Base-by-base conservation (phyloP, 2,888 invertebrate species). In the Drosophila seclusa region DNA sequence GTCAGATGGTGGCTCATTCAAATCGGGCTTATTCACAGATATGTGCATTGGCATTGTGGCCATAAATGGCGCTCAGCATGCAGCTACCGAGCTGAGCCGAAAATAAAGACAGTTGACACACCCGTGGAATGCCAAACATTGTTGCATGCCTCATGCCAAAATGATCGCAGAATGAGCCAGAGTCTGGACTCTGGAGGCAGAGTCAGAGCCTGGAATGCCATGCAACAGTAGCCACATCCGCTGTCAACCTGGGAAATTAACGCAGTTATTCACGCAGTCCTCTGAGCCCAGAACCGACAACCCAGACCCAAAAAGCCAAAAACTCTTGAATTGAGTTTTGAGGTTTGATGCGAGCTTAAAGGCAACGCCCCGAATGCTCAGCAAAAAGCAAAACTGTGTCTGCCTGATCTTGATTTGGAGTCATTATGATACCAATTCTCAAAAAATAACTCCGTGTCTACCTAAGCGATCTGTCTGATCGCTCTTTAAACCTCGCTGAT, bases 231-330 rank as follows among this genome's bases (percentile, higher is more conserved):
- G 90, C 89, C 82, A 86, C 83, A 87, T 86, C 80, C 83, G 89
- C 90, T 87, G 90, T 90, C 90, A 90, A 81, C 83, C 80, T 76
- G 75, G 76, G 64, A 86, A 86, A 90, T 87, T 79, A 88, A 88
- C 86, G 90, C 86, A 90, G 87, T 87, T 88, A 88, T 90, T 87
- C 83, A 89, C 74, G 69, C 90, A 85, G 74, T 53, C 49, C 57
- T 13, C 65, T 31, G n/a, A 31, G 24, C 29, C n/a, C 27, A 13
- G 27, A 13, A 53, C 24, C 34, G 38, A 59, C 32, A 16, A 21
- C 29, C 70, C 59, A 49, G 16, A 45, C 21, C 24, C 45, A 16
- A 45, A 45, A 21, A 31, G 18, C 53, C 32, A 21, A 31, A 29
- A 60, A 4, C 21, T 29, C 40, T 31, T 29, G 73, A 60, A 73